Conservation (phyloP, 2,797 vertebrate genomes). For the Emydoidea blandingii region DNA sequence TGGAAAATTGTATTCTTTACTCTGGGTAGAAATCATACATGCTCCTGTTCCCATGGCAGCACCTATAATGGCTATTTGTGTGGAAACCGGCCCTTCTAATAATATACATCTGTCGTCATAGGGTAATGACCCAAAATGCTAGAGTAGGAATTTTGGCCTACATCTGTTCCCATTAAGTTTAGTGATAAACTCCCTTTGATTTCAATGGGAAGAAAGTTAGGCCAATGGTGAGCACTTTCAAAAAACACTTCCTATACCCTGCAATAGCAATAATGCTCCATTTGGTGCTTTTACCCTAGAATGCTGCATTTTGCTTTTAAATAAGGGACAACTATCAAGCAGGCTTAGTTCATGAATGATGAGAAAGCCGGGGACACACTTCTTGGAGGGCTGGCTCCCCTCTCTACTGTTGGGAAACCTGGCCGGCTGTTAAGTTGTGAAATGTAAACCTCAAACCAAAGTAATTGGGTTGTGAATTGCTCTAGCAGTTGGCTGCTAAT, state of each 20-base stretch:
- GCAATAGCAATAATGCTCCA: accelerated
- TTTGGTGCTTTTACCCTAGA: not conserved
- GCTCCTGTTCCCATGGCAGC: not conserved
- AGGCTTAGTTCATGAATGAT: not conserved
- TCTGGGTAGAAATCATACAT: not conserved
- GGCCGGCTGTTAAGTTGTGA: not conserved
- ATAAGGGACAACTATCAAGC: not conserved
- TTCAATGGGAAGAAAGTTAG: not conserved
- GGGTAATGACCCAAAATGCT: not conserved
- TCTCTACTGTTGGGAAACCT: not conserved
- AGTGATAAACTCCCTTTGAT: not conserved
- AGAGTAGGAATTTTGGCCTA: not conserved
- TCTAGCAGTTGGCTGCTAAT: constrained; percentile 60
- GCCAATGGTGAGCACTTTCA: not conserved
- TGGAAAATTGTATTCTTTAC: not conserved
- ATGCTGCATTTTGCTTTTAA: not conserved
- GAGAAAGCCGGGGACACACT: not conserved
- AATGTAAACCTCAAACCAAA: constrained; percentile 33
- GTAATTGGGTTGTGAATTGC: constrained; percentile 39
- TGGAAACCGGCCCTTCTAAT: not conserved
- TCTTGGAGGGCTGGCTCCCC: not conserved
- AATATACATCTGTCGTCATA: not conserved
- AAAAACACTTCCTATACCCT: not conserved
- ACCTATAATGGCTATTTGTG: not conserved
- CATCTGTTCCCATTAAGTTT: not conserved